Percentiles rank a stretch among this genome's conserved stretches.
Evolutionary conservation across 2,888 invertebrate species (phyloP).

Genomic region (Ectobius pallidus): DNA sequence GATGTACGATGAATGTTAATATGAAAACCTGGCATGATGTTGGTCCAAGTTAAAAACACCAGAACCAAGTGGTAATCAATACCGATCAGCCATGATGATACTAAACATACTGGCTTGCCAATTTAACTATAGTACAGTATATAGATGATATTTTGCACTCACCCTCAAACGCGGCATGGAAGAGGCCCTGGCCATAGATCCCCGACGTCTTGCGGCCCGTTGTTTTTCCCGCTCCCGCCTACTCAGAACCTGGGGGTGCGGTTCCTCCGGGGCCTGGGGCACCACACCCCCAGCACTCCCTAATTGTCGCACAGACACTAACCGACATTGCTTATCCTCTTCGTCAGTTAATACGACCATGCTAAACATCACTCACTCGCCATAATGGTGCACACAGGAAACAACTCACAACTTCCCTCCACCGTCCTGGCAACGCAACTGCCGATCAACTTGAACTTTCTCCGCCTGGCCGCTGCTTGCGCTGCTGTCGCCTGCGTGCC

Average conservation of each 20-base stretch:
- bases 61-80: no score
- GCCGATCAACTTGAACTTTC: background rate
- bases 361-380: conserved; percentile 41
- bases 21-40: no score
- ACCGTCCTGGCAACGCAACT: background rate
- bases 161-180: conserved; percentile 53
- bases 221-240: conserved; percentile 52
- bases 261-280: conserved; percentile 13
- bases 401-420: conserved; percentile 4
- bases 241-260: background rate
- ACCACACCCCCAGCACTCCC: conserved; percentile 16
- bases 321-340: conserved; percentile 40
- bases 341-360: conserved; percentile 43
- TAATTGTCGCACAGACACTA: conserved; percentile 42
- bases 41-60: no score
- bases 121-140: no score
- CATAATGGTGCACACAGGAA: conserved; percentile 16
- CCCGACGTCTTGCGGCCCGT: conserved; percentile 52
- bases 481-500: background rate
- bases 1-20: no score
- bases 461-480: background rate
- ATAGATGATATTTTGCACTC: no score
- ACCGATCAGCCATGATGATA: no score
- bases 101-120: no score
- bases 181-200: conserved; percentile 54